Evolutionary conservation across 2,797 vertebrate genomes (phyloP), one percentile per base, ranked within the genome.

Genomic region (Pelobates cultripes): DNA sequence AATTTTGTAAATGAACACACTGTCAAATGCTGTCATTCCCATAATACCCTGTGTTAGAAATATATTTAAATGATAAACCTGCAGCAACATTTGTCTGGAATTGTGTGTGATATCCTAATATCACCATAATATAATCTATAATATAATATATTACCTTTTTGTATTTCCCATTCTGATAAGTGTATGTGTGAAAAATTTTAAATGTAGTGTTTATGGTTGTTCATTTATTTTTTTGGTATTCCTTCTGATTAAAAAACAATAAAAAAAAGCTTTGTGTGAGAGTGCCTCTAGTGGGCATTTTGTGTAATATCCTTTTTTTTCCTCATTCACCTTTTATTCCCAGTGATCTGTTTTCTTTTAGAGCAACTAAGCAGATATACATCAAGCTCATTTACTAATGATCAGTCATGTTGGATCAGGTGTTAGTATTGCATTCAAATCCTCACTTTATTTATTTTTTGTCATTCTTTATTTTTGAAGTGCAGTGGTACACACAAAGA

Each of bases 271-370:
- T 66, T 66, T 66, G 74, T 66, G 60, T 76, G 74, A 76, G 40
- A 7, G 28, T 74, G 45, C 9, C 41, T 74, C 9, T 43, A 3
- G n/a, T 57, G 40, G 0, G 4, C 12, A 42, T 60, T 42, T 53
- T 98, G 95, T 98, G 98, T 97, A 97, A 96, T 96, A 28, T 64
- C 28, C 14, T 12, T 57, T 57, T 57, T 57, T 57, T 4, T 12
- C 2, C 13, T 4, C 13, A 14, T 57, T 57, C 9, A 57, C 9
- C 13, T 57, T 28, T 28, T 28, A 28, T 28, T 2, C 28, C 28
- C 28, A 28, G 28, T 28, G 28, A 28, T 28, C 28, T 28, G 28
- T 28, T 28, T 28, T 28, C 28, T 28, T 28, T 28, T 28, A 28
- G 28, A 28, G 1, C 28, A 28, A 28, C 28, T 28, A 28, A 28